Evolutionary conservation across 92 coral and sea anemone genomes (phyloP), one percentile per base, ranked within the genome.

Genomic region (Palythoa caribaeorum): DNA sequence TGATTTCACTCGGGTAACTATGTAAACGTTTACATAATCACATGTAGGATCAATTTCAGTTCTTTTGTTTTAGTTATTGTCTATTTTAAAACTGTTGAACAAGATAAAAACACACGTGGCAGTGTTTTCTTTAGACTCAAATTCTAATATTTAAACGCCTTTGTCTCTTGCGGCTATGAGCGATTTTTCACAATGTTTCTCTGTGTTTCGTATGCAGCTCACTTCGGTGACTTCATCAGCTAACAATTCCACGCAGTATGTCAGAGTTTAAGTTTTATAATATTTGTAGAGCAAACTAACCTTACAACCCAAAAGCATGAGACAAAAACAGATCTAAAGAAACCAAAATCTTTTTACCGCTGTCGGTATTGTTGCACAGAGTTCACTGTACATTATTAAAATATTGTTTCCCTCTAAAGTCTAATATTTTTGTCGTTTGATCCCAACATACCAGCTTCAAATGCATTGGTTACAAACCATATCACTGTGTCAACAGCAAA

Each of bases 161-260:
- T 5, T 9, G n/a, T 1, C 9, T 63, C 21, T 17, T n/a, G 8
- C 17, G 28, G 35, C 70, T 44, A 44, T 44, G 10, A 1, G 38
- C 66, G 76, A 2, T 44, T 2, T 9, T 11, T 14, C 5, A 19
- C 19, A 39, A 69, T 28, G 57, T 63, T 21, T 16, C 52, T 65
- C 16, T 47, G 20, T 11, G 55, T 60, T 38, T 59, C 39, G 39
- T 50, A 39, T 15, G 28, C 84, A 38, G 54, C 70, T 62, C 44
- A n/a, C 12, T 66, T 66, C 76, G 48, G 55, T 81, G 86, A 81
- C 63, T 48, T 81, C 86, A 81, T 81, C 15, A 5, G 62, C 48
- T 13, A 38, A 48, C 38, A 13, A 81, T 44, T 55, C 21, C 51
- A 1, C n/a, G 8, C 62, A 38, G 39, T 73, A 44, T 63, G 50